Evolutionary conservation across 2,797 vertebrate genomes (phyloP).

Genomic region (Pantherophis vulpinus): DNA sequence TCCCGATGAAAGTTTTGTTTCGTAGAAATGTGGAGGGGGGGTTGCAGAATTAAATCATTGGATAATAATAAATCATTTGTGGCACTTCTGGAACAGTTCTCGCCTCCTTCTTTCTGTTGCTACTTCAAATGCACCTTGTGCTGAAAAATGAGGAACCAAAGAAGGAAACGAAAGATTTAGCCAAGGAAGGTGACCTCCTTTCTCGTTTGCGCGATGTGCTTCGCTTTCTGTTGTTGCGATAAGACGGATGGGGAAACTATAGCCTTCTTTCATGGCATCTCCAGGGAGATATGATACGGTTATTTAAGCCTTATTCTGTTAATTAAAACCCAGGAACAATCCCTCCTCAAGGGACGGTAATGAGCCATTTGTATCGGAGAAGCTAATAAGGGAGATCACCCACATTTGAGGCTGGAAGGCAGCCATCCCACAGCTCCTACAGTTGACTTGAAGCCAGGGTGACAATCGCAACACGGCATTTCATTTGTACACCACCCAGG

Average conservation of each 20-base stretch:
- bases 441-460: not conserved
- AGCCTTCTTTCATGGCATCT: not conserved
- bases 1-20: not conserved
- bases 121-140: not conserved
- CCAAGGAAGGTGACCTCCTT: not conserved
- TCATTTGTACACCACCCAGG: not conserved
- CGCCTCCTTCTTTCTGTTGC: not conserved
- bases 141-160: not conserved
- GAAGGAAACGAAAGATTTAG: not conserved
- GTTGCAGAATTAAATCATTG: not conserved
- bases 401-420: not conserved
- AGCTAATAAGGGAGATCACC: not conserved
- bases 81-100: not conserved
- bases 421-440: not conserved
- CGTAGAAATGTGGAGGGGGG: not conserved
- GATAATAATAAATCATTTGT: not conserved
- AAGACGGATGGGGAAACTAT: not conserved
- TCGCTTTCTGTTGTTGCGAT: not conserved
- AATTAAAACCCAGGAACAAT: not conserved
- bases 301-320: not conserved
- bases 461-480: not conserved
- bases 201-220: not conserved
- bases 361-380: not conserved
- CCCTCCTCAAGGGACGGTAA: not conserved
- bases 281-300: not conserved